Base-by-base conservation (phyloP, 2,888 invertebrate genomes). In the Eilema griseolum region DNA sequence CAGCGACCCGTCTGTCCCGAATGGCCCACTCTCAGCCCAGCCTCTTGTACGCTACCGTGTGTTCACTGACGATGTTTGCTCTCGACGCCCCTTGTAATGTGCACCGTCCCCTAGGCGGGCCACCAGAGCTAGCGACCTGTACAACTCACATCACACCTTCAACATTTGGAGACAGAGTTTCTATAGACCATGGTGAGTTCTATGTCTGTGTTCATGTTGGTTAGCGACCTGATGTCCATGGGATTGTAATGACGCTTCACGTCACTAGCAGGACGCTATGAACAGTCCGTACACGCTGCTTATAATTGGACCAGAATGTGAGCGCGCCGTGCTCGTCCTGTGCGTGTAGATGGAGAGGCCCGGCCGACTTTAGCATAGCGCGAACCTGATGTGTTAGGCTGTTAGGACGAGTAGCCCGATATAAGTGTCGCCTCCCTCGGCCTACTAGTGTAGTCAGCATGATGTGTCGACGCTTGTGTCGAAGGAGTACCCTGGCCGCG, bases 131-230 rank as follows among this genome's bases (percentile, higher is more conserved):
- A 56, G 65, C 37, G 37, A 61, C 60, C n/a, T 72, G 65, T 68
- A 37, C 65, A 8, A 69, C 61, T 16, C 24, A n/a, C 26, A 57
- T 20, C 66, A 69, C 66, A 61, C 59, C 5, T 12, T 61, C 57
- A 62, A 56, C 24, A 46, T 65, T 61, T 68, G 68, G 65, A 16
- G 41, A 28, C 61, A 68, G 14, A 31, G 23, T 23, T 12, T 14
- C 63, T 4, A 56, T 16, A 28, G 24, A 14, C 23, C 31, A 0
- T 56, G 71, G 71, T 71, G 71, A 71, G 71, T 71, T 20, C n/a
- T 23, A 52, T 3, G 20, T 20, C 56, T 59, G 16, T 46, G 56
- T 31, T 62, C 46, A 46, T 46, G 46, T 46, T 46, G 46, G 46
- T 46, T 46, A 46, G 46, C 46, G 46, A 5, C 20, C 20, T 20